Conservation (phyloP, 2,888 invertebrate genomes). For the Nemoura dubitans region DNA sequence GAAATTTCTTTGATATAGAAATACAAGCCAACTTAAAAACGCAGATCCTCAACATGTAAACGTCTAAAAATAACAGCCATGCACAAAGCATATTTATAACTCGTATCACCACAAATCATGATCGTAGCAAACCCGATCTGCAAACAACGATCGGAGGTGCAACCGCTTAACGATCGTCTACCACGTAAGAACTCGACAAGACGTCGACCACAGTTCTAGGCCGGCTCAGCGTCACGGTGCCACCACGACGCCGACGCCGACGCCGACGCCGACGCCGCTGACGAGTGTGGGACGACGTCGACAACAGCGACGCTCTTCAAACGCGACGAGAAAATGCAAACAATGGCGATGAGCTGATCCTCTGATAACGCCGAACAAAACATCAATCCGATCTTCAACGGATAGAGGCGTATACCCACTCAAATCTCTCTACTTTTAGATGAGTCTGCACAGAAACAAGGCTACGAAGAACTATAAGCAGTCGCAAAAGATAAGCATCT, state of each 20-base stretch:
- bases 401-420: background rate
- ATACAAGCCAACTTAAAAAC: background rate
- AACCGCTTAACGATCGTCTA: background rate
- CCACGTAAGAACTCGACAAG: background rate
- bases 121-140: background rate
- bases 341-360: slow-evolving; percentile 7
- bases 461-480: background rate
- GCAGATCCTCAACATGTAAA: background rate
- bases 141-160: background rate
- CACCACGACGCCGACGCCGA: background rate
- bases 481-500: background rate
- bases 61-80: background rate
- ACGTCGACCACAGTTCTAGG: background rate
- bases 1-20: background rate
- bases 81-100: background rate
- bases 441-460: background rate
- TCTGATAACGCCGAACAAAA: background rate
- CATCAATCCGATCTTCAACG: background rate
- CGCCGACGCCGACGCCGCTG: background rate
- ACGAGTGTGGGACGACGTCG: background rate
- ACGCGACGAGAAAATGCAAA: background rate
- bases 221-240: background rate
- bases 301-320: background rate
- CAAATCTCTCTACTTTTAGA: background rate
- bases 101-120: background rate